phyloP scores from a whole-genome alignment of 37 sponge, comb jelly and placozoan species.

The Beroe ovata region DNA sequence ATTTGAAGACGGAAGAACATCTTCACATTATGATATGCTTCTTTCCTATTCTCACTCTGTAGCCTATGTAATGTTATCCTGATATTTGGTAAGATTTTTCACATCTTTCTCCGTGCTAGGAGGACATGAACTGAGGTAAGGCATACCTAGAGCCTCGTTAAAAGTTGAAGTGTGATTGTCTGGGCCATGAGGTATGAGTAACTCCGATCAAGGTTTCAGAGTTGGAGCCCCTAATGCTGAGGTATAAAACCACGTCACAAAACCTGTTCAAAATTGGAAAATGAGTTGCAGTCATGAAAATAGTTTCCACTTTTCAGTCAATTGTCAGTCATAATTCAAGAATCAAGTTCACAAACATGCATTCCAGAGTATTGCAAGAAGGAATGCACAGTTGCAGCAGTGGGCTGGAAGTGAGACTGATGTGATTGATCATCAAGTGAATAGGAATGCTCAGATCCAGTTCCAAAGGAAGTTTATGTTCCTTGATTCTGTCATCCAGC shows the following conservation, averaged over 20 bases:
- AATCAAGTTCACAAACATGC: too few relatives aligned
- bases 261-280: too few relatives aligned
- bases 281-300: too few relatives aligned
- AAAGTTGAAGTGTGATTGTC: not conserved
- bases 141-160: not conserved
- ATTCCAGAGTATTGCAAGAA: conserved; percentile 23
- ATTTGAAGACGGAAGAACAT: too few relatives aligned
- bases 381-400: not conserved
- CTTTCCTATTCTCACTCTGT: too few relatives aligned
- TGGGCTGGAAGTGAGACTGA: conserved; percentile 18
- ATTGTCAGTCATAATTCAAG: too few relatives aligned
- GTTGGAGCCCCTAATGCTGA: conserved; percentile 52
- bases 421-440: not conserved
- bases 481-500: conserved; percentile 51
- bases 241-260: too few relatives aligned
- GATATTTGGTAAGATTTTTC: not conserved
- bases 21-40: too few relatives aligned
- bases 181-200: conserved; percentile 61
- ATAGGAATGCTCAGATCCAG: not conserved
- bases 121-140: not conserved
- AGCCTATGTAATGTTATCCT: too few relatives aligned
- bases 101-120: too few relatives aligned
- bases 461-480: conserved; percentile 48
- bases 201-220: conserved; percentile 47
- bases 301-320: too few relatives aligned